Base-by-base conservation (phyloP, 2,888 invertebrate species). In the Callyntrura guangdongensis region DNA sequence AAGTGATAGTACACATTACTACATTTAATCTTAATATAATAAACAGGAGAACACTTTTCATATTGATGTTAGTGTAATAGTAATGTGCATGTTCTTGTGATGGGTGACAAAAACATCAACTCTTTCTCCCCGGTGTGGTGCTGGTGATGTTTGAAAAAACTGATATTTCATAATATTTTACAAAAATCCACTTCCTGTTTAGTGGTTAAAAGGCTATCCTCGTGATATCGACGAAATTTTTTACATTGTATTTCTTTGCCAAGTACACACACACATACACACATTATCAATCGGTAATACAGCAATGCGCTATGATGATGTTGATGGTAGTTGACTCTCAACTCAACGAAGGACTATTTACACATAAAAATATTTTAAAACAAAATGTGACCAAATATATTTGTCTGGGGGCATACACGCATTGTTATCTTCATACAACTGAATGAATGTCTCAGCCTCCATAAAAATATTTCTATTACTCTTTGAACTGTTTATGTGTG, bases 21-120 rank as follows among this genome's bases (percentile, higher is more conserved):
- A 83, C 61, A 82, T 64, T 83, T 81, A 81, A 83, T 83, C 47
- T 67, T 83, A 67, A 67, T 61, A 83, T 22, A 69, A 67, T 67
- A 83, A 67, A 25, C 83, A 72, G 61, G 72, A 53, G 72, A 25
- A 85, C 72, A 72, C 56, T 27, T 67, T 49, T 67, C 53, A 17
- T 27, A 53, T 88, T 82, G 87, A 81, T 88, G 72, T 88, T 88
- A 56, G 87, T 81, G 87, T 64, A 56, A 77, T 81, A n/a, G n/a
- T n/a, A 22, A 59, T 72, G 89, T 83, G 89, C 74, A 83, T 89
- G 87, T 87, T 79, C 49, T 86, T 74, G 61, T 74, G 79, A 67
- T 83, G 47, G 67, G 84, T 69, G 84, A 84, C 67, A 53, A 84
- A 59, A 36, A n/a, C 8, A 3, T 22, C 27, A 36, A 64, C 83